phyloP scores from a whole-genome alignment of 35 echinoderm and acorn worm species.

The Amphiura filiformis region DNA sequence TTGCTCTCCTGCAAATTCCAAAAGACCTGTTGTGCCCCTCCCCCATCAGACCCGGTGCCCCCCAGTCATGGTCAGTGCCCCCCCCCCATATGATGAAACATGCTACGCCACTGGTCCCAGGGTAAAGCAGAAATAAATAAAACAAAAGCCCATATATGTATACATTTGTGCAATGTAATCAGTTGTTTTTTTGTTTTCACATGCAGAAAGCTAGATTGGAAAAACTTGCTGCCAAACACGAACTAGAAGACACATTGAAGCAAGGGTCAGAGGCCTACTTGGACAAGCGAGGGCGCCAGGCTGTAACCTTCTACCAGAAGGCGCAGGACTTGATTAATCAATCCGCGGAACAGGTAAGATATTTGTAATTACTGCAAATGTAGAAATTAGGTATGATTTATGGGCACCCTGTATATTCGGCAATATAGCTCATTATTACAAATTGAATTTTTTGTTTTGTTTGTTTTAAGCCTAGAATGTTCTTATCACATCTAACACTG shows the following conservation, averaged over 20 bases:
- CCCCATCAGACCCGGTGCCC: too few relatives aligned
- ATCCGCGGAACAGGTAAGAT: conserved; percentile 20
- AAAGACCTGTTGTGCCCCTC: too few relatives aligned
- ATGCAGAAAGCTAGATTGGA: conserved; percentile 8
- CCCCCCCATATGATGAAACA: too few relatives aligned
- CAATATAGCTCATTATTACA: background rate
- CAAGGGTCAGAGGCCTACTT: conserved; percentile 27
- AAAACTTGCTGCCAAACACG: background rate
- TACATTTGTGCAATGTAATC: background rate
- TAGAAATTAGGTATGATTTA: background rate
- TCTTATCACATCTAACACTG: background rate
- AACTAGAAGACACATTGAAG: conserved; percentile 12
- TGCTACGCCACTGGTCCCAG: too few relatives aligned
- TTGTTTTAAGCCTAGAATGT: background rate
- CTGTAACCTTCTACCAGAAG: conserved; percentile 42
- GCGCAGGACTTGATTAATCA: conserved; percentile 26
- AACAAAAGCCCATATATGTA: too few relatives aligned
- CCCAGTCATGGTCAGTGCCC: too few relatives aligned
- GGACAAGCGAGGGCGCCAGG: conserved; percentile 27
- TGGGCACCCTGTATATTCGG: background rate
- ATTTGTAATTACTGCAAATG: background rate
- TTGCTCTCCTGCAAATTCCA: too few relatives aligned
- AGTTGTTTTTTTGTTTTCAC: background rate
- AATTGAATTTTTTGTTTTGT: background rate
- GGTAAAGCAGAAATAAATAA: too few relatives aligned